Base-by-base conservation (phyloP, 2,113 vertebrate genomes). In the Hiodon tergisus region DNA sequence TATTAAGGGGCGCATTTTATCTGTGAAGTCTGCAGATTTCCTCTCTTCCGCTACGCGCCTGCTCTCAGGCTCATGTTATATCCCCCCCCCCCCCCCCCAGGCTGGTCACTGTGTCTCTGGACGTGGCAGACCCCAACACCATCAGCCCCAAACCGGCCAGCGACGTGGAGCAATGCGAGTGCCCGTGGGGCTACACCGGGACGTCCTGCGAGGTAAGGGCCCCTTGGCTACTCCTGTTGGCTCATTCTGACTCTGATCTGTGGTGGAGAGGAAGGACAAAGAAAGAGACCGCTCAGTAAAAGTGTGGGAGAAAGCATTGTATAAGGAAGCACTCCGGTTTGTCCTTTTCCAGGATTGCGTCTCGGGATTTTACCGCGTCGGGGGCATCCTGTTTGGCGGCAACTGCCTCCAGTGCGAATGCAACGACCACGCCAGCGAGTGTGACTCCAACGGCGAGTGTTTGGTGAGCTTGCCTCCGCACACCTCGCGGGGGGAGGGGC, bases 361-460 rank as follows among this genome's bases (percentile, higher is more conserved):
- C 47, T 81, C 92, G 31, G 93, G 93, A 14, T 92, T 93, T 78
- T 98, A 95, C 81, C 91, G 96, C 0, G 92, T 97, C 47, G 95
- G 90, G 0, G 95, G 95, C 14, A 94, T 96, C 67, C 88, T 98
- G 80, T 98, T 98, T 52, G 96, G 96, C 67, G 96, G 96, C 6
- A 95, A 96, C 79, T 99, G 96, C 66, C 85, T 96, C 17, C 94
- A 91, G 72, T 99, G 97, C 77, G 93, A 94, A 63, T 98, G 97
- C 82, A 91, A 95, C 0, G 89, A 90, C 63, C 95, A 98, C 8
- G 91, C 94, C 6, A 31, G 79, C 0, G 86, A 94, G 72, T 98
- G 96, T 63, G 91, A 98, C 74, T 75, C 85, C 72, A 85, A 86
- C 0, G 95, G 96, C 16, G 74, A 88, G 48, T 98, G 97, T 85